Evolutionary conservation across 2,113 vertebrate species (phyloP).

Genomic region (Mormyrus lacerda): DNA sequence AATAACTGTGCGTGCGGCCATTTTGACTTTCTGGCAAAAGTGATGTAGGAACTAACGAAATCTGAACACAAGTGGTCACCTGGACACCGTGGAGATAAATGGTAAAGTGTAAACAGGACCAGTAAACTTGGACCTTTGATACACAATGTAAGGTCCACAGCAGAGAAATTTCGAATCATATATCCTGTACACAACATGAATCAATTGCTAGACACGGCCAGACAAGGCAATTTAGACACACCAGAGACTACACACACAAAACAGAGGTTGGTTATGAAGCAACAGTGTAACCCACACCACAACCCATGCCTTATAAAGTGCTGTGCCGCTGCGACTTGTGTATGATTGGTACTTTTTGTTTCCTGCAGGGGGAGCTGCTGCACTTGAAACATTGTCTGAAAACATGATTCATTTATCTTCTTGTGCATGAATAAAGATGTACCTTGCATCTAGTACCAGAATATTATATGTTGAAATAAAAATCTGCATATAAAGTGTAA

Average conservation of each 20-base stretch:
- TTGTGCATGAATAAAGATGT: background rate
- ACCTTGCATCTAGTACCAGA: background rate
- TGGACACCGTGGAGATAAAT: background rate
- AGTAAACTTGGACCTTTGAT: background rate
- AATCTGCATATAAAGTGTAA: background rate
- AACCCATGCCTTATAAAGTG: background rate
- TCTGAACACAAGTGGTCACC: background rate
- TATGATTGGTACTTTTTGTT: background rate
- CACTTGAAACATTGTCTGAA: background rate
- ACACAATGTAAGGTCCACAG: background rate
- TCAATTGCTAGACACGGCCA: background rate
- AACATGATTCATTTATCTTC: background rate
- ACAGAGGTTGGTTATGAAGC: background rate
- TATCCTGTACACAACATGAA: background rate
- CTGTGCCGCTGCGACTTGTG: background rate
- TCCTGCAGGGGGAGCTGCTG: background rate
- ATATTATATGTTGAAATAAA: background rate
- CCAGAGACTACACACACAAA: background rate
- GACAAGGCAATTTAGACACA: background rate
- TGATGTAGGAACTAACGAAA: background rate
- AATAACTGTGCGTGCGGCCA: background rate
- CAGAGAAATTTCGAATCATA: background rate
- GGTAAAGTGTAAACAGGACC: background rate
- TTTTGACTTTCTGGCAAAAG: background rate
- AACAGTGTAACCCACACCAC: background rate